A percentile compares a stretch with the other conserved stretches of the same genome.
These are phyloP conservation scores for Chrysomallon squamiferum DNA, from an alignment of 1,140 invertebrate genomes.

Conservation along the genomic window DNA sequence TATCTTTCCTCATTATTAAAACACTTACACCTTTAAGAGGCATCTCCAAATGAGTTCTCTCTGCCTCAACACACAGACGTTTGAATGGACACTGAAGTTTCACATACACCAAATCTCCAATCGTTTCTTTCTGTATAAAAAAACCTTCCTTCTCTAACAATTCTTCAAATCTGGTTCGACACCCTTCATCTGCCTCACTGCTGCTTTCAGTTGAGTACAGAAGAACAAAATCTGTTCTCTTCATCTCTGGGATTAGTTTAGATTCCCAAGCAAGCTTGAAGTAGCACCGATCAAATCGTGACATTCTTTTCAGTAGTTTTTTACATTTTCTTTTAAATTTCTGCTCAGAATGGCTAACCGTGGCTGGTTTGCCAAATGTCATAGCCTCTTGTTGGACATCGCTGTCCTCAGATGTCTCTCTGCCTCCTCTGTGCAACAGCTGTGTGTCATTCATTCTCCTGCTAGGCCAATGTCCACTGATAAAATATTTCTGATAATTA, in stretches of 20 bases:
- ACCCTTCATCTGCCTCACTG: slow-evolving; percentile 11
- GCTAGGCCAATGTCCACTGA: too few relatives aligned
- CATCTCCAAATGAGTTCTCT: slow-evolving; percentile 58
- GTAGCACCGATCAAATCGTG: slow-evolving; percentile 15
- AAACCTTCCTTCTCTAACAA: slow-evolving; percentile 24
- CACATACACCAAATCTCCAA: slow-evolving; percentile 49
- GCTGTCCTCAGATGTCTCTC: background rate
- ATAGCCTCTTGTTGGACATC: background rate
- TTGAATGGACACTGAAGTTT: slow-evolving; percentile 57
- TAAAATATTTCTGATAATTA: too few relatives aligned
- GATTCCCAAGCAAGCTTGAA: slow-evolving; percentile 12
- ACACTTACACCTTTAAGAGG: slow-evolving; percentile 55
- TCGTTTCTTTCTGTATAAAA: slow-evolving; percentile 23
- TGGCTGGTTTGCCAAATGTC: too few relatives aligned
- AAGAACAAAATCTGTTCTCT: slow-evolving; percentile 52
- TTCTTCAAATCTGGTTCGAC: slow-evolving; percentile 22
- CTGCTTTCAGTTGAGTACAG: slow-evolving; percentile 27
- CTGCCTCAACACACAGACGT: slow-evolving; percentile 57
- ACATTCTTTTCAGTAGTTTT: slow-evolving; percentile 1
- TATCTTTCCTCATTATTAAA: background rate
- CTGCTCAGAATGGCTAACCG: too few relatives aligned
- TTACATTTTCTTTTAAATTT: slow-evolving; percentile 5
- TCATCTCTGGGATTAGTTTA: slow-evolving; percentile 35
- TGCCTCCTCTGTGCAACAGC: background rate
- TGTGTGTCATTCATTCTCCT: background rate